These are phyloP conservation scores for Athalia circularis DNA, from an alignment of 2,888 invertebrate species.

Conservation along the genomic window DNA sequence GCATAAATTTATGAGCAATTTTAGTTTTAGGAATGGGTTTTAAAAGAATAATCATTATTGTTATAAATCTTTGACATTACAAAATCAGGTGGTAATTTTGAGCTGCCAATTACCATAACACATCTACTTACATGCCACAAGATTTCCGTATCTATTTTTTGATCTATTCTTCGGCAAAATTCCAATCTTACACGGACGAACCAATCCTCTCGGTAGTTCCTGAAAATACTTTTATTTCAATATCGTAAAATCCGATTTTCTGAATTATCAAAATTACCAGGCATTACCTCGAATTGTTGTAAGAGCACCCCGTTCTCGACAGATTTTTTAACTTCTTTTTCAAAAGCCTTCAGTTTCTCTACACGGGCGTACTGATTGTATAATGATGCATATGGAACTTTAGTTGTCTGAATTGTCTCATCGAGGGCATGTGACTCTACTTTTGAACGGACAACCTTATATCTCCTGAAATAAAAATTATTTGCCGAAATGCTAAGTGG, in stretches of 20 bases:
- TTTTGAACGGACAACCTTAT: background rate
- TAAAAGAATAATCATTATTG: too few relatives aligned
- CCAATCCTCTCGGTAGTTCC: conserved; percentile 72
- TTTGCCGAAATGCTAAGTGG: too few relatives aligned
- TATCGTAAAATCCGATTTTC: background rate
- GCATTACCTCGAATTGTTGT: conserved; percentile 67
- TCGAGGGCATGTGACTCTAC: background rate
- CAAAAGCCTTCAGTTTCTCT: conserved; percentile 67
- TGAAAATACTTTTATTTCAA: conserved; percentile 53
- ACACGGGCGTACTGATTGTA: background rate
- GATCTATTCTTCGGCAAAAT: conserved; percentile 70
- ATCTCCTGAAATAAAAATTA: background rate
- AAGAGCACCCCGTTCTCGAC: conserved; percentile 66
- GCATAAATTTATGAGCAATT: conserved; percentile 50
- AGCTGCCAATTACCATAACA: background rate
- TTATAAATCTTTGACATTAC: too few relatives aligned
- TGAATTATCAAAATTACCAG: background rate
- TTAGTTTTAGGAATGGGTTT: background rate
- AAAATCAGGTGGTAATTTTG: background rate
- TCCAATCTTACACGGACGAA: conserved; percentile 71
- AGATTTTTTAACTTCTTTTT: conserved; percentile 69
- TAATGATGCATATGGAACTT: too few relatives aligned
- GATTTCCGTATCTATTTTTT: conserved; percentile 75
- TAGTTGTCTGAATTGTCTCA: background rate
- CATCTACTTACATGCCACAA: conserved; percentile 73